Conservation (phyloP, 2,797 vertebrate species). For the Notolabrus celidotus region DNA sequence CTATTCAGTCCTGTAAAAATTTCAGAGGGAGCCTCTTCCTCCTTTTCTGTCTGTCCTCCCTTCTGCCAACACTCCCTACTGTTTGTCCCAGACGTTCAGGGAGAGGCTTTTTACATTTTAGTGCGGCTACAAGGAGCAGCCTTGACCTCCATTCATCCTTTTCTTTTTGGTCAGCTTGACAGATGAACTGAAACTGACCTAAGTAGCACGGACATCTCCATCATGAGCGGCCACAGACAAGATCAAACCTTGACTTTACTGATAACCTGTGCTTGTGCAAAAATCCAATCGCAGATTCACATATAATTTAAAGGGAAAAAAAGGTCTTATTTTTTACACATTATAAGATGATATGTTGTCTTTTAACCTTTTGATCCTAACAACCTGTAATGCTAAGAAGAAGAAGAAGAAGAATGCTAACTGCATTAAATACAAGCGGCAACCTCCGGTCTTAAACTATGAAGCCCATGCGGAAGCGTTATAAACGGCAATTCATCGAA, state of each 20-base stretch:
- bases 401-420: too few relatives aligned
- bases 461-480: too few relatives aligned
- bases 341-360: too few relatives aligned
- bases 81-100: conserved; percentile 22
- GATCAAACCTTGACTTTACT: background rate
- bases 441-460: too few relatives aligned
- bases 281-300: too few relatives aligned
- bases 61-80: conserved; percentile 16
- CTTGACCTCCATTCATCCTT: conserved; percentile 13
- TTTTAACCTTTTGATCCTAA: too few relatives aligned
- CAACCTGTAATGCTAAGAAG: too few relatives aligned
- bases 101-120: conserved; percentile 9
- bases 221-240: background rate
- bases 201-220: background rate
- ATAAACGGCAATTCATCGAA: too few relatives aligned
- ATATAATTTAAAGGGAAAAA: too few relatives aligned
- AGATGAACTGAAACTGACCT: background rate
- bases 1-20: conserved; percentile 20
- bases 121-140: conserved; percentile 1
- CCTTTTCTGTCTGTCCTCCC: conserved; percentile 35
- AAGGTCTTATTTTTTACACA: too few relatives aligned
- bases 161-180: background rate
- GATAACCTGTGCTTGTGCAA: too few relatives aligned
- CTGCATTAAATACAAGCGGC: too few relatives aligned
- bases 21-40: conserved; percentile 43